Percentiles rank a stretch among this genome's conserved stretches.
Conservation (phyloP, 2,888 invertebrate species). For the Chaetogeoica ovagalla region DNA sequence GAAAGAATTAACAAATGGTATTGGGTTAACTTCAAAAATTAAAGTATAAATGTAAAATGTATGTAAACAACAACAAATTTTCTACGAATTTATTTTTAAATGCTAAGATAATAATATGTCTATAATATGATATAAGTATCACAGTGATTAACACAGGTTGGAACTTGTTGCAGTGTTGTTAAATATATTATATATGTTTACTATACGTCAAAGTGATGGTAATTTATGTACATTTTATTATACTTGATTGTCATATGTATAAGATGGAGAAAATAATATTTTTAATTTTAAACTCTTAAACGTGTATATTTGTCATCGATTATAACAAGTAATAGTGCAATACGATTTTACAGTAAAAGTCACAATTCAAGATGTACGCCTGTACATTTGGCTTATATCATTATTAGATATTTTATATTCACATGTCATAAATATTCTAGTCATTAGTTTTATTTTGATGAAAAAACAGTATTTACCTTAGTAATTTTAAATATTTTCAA, state of each 20-base stretch:
- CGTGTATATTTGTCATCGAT: too few species aligned
- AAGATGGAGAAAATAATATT: neutral
- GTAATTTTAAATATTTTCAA: too few species aligned
- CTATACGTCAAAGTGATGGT: neutral
- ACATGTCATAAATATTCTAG: neutral
- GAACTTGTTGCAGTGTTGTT: neutral
- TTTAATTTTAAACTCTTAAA: neutral
- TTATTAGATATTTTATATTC: neutral
- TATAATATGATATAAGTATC: constrained; percentile 5
- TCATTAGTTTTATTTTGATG: neutral
- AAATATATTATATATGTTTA: neutral
- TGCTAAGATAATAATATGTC: constrained; percentile 13
- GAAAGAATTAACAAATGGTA: constrained; percentile 24
- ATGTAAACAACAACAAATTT: constrained; percentile 7
- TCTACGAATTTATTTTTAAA: constrained; percentile 41
- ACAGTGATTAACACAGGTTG: neutral
- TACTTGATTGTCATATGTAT: neutral
- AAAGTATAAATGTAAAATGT: constrained; percentile 13
- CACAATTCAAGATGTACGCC: neutral
- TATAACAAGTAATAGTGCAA: neutral
- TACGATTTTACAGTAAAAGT: neutral
- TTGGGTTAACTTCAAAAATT: constrained; percentile 32
- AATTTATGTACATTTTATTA: neutral
- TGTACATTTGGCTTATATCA: too few species aligned
- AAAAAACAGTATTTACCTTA: too few species aligned